Conservation (phyloP, 92 coral and sea anemone genomes). For the Palythoa grandiflora region DNA sequence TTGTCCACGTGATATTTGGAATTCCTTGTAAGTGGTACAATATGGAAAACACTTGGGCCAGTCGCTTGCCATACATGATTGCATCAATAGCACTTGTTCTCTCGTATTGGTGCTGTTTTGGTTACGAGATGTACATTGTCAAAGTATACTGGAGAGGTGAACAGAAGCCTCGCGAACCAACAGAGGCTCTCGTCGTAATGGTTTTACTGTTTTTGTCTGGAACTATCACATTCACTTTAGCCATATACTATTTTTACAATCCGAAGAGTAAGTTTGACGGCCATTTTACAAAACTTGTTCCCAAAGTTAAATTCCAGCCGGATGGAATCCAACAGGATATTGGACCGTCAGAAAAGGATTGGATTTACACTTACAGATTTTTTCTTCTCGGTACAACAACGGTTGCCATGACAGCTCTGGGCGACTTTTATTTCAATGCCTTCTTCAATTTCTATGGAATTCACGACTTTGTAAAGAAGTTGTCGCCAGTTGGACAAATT, state of each 20-base stretch:
- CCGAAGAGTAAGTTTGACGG: constrained; percentile 50
- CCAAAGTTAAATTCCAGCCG: constrained; percentile 58
- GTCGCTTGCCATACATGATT: constrained; percentile 21
- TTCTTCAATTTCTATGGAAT: constrained; percentile 17
- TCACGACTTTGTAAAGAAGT: neutral
- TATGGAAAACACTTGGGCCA: neutral
- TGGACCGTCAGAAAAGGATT: constrained; percentile 50
- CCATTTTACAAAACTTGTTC: constrained; percentile 54
- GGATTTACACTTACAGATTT: constrained; percentile 24
- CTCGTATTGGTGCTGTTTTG: constrained; percentile 52
- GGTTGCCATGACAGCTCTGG: neutral
- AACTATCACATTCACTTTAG: constrained; percentile 53
- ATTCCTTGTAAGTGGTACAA: constrained; percentile 53
- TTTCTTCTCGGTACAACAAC: neutral
- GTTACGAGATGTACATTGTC: constrained; percentile 50
- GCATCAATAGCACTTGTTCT: constrained; percentile 29
- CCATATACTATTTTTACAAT: constrained; percentile 57
- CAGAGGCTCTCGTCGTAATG: constrained; percentile 55
- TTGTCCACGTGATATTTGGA: constrained; percentile 46
- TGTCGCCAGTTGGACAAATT: neutral
- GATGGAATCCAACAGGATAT: constrained; percentile 52
- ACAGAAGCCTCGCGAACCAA: constrained; percentile 47
- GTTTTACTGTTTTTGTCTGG: constrained; percentile 53
- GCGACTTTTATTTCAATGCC: neutral
- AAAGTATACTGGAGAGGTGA: constrained; percentile 56